Evolutionary conservation across 2,113 vertebrate species (phyloP), one percentile per base, ranked within the genome.

Genomic region (Anguilla rostrata): DNA sequence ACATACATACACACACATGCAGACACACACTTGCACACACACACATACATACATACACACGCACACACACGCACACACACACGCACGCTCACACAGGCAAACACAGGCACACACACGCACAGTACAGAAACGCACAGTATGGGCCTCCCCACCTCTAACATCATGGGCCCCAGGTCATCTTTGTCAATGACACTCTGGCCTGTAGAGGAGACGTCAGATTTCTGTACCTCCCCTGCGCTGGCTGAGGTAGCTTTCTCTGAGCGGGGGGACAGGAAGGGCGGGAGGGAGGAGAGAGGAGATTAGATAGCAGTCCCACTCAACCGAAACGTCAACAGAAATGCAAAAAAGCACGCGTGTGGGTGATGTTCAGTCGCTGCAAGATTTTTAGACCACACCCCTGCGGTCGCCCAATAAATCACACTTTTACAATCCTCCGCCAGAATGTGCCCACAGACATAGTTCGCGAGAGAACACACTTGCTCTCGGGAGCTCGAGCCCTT

Each of bases 181-280:
- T 99, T 99, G 96, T 99, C 98, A 86, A 99, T 99, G 94, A 99
- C 97, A 90, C 98, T 98, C 95, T 99, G 98, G 92, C 98, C 98
- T 5, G 98, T 99, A 66, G 98, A 99, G 0, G 98, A 99, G 34
- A 99, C 97, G 34, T 99, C 98, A 80, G 98, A 97, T 93, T 99
- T 99, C 94, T 99, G 98, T 14, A 99, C 98, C 95, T 99, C 98
- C 92, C 99, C 98, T 91, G 98, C 96, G 88, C 98, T 99, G 93
- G 98, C 96, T 88, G 97, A 96, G 84, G 98, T 97, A 89, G 96
- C 95, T 94, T 99, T 99, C 93, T 99, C 98, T 99, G 96, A 86
- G 14, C 16, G 83, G 49, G 63, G 34, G 78, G 63, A 71, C 0
- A n/a, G 22, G 20, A 20, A 9, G 4, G 20, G 63, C 22, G 2